Conservation (phyloP, 2,113 vertebrate genomes). For the Microtus richardsoni region DNA sequence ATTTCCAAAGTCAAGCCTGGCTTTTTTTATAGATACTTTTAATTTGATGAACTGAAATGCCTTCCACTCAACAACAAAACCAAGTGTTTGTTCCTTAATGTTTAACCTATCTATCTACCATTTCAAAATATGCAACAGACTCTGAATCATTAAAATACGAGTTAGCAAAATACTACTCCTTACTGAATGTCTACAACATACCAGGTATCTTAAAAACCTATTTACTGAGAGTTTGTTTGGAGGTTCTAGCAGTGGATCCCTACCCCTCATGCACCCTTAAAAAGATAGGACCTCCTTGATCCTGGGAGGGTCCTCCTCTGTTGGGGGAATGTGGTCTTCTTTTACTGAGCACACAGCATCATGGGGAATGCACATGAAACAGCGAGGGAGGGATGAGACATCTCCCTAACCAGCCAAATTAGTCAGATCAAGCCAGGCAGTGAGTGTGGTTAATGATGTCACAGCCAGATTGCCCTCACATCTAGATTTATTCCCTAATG, state of each 20-base stretch:
- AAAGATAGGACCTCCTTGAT: neutral
- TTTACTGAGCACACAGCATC: neutral
- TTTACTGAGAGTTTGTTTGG: neutral
- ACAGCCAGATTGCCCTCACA: neutral
- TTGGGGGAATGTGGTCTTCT: neutral
- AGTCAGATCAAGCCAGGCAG: neutral
- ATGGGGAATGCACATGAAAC: neutral
- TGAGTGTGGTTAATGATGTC: too few species aligned
- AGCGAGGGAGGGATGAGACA: too few species aligned
- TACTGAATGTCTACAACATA: neutral
- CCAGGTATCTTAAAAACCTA: neutral
- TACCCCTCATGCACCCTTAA: too few species aligned
- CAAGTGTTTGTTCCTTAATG: neutral
- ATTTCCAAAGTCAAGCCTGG: neutral
- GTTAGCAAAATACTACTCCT: neutral
- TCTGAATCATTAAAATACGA: neutral
- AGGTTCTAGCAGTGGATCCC: neutral
- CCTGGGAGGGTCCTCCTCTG: neutral
- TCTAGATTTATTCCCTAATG: neutral
- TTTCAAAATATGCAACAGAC: neutral
- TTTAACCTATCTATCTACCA: neutral
- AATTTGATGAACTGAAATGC: neutral
- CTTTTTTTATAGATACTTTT: neutral
- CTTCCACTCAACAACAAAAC: neutral
- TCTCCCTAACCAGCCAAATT: neutral